Base-by-base conservation (phyloP, 2,888 invertebrate genomes). In the Tortrix viridana region DNA sequence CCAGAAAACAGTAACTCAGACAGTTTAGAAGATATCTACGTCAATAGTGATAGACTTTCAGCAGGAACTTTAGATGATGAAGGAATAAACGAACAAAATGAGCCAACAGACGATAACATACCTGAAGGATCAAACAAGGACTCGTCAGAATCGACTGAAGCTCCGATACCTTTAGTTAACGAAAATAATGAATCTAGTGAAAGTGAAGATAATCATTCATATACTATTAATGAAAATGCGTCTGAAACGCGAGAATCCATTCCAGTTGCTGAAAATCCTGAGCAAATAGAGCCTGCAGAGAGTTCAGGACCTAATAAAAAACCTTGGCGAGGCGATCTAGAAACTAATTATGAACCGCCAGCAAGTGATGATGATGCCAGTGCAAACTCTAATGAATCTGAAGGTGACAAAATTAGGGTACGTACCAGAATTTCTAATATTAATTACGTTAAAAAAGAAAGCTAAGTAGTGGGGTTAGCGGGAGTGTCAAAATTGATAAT, bases 11-110 rank as follows among this genome's bases (percentile, higher is more conserved):
- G 9, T 18, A 38, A 57, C 6, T 46, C 47, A 1, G 63, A 7
- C n/a, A 52, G 52, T 3, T 58, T 38, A 3, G 57, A 53, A 48
- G 58, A 63, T 5, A 63, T 53, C 16, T 63, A 41, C 43, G 57
- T 58, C 4, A 41, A 47, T 6, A 48, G 9, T 12, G 47, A 53
- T 5, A 53, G 26, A 32, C 52, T 52, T 12, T 14, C 37, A 16
- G 49, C 44, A 16, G 1, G 18, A 14, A n/a, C 50, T 44, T 7
- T 32, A 49, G 49, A 37, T 54, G 26, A 16, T 7, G 16, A 49
- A 0, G 16, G 16, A 23, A 18, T 5, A 1, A 23, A 12, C 0
- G 22, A 48, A 22, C 5, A 48, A n/a, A 46, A 46, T 6, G 5
- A 2, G 12, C 41, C 38, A 38, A 1, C 0, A 38, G n/a, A 38